Evolutionary conservation across 2,113 vertebrate genomes (phyloP).

Genomic region (Cyphomyrus plagiostoma): DNA sequence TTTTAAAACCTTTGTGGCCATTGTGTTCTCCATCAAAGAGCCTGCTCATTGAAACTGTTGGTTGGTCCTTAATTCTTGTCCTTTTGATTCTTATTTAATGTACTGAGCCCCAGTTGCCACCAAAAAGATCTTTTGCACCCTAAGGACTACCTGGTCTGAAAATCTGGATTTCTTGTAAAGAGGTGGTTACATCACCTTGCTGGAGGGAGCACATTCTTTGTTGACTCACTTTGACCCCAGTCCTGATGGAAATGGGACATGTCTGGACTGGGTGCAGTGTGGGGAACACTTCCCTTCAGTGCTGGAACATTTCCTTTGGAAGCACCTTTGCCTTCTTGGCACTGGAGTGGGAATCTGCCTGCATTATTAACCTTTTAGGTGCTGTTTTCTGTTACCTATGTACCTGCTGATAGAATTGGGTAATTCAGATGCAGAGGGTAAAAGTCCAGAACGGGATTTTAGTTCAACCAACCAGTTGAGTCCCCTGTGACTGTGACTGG

Average conservation of each 20-base stretch:
- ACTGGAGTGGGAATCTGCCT: background rate
- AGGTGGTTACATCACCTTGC: background rate
- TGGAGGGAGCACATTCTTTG: background rate
- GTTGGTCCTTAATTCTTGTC: background rate
- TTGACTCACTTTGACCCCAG: conserved; percentile 7
- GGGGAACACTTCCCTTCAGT: background rate
- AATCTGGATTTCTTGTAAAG: background rate
- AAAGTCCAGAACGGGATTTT: too few species aligned
- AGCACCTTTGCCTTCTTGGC: background rate
- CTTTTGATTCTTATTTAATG: background rate
- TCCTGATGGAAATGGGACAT: background rate
- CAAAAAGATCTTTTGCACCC: background rate
- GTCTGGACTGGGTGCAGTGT: background rate
- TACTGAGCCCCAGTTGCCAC: background rate
- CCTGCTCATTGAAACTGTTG: background rate
- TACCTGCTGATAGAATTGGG: background rate
- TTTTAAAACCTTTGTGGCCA: background rate
- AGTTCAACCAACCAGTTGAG: too few species aligned
- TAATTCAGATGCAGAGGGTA: too few species aligned
- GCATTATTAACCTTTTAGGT: background rate
- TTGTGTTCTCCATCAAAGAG: background rate
- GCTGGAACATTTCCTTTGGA: background rate
- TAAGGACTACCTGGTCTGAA: background rate
- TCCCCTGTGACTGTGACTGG: too few species aligned
- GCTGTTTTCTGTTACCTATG: background rate